Evolutionary conservation across 2,113 vertebrate genomes (phyloP).

Genomic region (Stegastes partitus): DNA sequence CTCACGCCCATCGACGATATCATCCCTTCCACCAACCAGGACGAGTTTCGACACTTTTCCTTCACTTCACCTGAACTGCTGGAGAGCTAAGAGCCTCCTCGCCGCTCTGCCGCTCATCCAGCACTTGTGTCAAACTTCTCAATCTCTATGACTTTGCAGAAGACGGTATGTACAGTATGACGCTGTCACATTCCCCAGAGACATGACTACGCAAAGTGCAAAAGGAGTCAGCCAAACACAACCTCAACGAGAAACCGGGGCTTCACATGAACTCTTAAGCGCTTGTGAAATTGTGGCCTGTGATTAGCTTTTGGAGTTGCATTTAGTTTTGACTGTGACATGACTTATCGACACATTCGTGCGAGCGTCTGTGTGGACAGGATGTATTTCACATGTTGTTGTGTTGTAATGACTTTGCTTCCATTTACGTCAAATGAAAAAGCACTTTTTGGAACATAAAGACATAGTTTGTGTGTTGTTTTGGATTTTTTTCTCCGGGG

Average conservation of each 20-base stretch:
- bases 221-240: constrained; percentile 6
- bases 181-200: constrained; percentile 55
- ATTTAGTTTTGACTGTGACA: constrained; percentile 19
- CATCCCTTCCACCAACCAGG: constrained; percentile 93
- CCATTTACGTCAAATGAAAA: constrained; percentile 52
- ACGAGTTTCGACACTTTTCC: constrained; percentile 97
- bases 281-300: background rate
- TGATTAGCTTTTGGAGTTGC: constrained; percentile 40
- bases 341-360: background rate
- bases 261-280: constrained; percentile 30
- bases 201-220: constrained; percentile 35
- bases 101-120: background rate
- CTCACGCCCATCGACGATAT: constrained; percentile 95
- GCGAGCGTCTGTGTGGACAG: background rate
- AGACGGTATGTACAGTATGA: constrained; percentile 28
- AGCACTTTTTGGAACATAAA: constrained; percentile 33
- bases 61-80: constrained; percentile 90
- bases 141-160: constrained; percentile 18
- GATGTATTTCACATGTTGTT: constrained; percentile 29
- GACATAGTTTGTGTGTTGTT: constrained; percentile 12
- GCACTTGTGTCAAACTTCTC: background rate
- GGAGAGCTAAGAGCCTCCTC: constrained; percentile 43
- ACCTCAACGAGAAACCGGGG: background rate
- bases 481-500: background rate
- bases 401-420: constrained; percentile 41